Percentiles rank a stretch among this genome's conserved stretches.
phyloP scores from a whole-genome alignment of 1,140 invertebrate species.

The Drosophila seguyi region DNA sequence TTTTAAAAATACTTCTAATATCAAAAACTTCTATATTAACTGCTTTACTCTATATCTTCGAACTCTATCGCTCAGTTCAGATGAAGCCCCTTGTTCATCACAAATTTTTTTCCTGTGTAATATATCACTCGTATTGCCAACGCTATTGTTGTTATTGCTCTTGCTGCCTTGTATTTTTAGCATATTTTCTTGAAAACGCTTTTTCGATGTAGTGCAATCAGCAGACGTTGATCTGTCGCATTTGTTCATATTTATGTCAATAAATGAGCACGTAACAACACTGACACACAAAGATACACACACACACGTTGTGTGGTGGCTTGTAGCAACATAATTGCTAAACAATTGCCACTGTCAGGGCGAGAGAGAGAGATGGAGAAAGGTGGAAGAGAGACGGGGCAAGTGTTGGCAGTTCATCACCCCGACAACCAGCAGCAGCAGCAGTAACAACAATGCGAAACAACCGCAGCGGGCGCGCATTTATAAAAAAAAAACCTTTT shows the following conservation, averaged over 20 bases:
- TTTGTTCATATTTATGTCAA: slow-evolving; percentile 78
- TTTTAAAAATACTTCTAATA: too few relatives aligned
- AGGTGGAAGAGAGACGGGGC: not conserved
- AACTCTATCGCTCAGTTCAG: not conserved
- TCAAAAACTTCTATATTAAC: too few relatives aligned
- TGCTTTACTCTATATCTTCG: not conserved
- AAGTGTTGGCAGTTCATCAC: slow-evolving; percentile 68
- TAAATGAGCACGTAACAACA: slow-evolving; percentile 78
- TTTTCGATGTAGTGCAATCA: slow-evolving; percentile 57
- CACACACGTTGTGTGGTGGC: slow-evolving; percentile 8
- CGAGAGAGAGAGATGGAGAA: slow-evolving; percentile 15
- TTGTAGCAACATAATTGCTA: slow-evolving; percentile 70
- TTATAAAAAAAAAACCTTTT: slow-evolving; percentile 74
- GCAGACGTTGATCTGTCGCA: slow-evolving; percentile 73
- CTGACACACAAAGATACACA: slow-evolving; percentile 56
- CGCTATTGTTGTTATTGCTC: not conserved
- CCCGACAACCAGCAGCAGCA: slow-evolving; percentile 45
- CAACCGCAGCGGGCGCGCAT: slow-evolving; percentile 58
- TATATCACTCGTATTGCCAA: not conserved
- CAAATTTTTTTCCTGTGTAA: slow-evolving; percentile 14
- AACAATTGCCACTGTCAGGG: slow-evolving; percentile 60
- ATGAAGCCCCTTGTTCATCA: not conserved
- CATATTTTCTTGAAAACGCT: slow-evolving; percentile 55
- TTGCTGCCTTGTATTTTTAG: slow-evolving; percentile 36
- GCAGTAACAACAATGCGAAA: slow-evolving; percentile 43